Conservation (phyloP, 2,888 invertebrate genomes). For the Smittia aterrima region DNA sequence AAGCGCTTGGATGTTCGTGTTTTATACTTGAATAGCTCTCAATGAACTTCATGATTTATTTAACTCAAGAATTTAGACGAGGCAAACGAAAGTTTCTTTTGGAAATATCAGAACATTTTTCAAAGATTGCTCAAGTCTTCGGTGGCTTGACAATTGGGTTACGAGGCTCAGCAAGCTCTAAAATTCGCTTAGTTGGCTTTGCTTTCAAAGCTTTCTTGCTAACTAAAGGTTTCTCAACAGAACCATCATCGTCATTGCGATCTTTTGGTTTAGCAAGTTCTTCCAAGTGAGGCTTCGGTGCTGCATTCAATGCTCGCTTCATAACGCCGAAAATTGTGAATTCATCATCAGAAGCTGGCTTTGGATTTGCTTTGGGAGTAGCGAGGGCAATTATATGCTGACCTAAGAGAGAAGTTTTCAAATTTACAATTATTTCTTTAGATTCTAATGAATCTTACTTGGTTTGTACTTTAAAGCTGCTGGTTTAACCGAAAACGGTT, state of each 20-base stretch:
- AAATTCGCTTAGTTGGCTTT: neutral
- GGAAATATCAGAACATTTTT: neutral
- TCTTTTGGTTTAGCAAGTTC: constrained; percentile 56
- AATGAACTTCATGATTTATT: neutral
- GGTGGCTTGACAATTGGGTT: neutral
- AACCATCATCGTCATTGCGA: constrained; percentile 44
- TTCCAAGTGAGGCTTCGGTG: constrained; percentile 52
- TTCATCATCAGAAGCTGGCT: constrained; percentile 50
- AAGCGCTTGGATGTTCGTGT: neutral
- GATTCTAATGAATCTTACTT: neutral
- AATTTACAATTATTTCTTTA: neutral
- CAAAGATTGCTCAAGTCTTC: neutral
- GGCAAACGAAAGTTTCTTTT: neutral
- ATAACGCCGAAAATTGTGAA: constrained; percentile 55
- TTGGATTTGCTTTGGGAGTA: constrained; percentile 47
- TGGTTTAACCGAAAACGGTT: neutral
- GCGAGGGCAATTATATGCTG: constrained; percentile 47
- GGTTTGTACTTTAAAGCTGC: constrained; percentile 19
- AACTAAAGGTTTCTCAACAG: neutral
- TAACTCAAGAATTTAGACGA: neutral
- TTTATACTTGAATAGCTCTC: neutral
- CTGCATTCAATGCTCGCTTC: constrained; percentile 56
- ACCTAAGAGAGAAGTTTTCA: constrained; percentile 3
- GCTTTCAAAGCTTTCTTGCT: constrained; percentile 6
- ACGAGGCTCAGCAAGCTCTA: constrained; percentile 7